phyloP scores from a whole-genome alignment of 2,113 vertebrate species.

The Podiceps cristatus region DNA sequence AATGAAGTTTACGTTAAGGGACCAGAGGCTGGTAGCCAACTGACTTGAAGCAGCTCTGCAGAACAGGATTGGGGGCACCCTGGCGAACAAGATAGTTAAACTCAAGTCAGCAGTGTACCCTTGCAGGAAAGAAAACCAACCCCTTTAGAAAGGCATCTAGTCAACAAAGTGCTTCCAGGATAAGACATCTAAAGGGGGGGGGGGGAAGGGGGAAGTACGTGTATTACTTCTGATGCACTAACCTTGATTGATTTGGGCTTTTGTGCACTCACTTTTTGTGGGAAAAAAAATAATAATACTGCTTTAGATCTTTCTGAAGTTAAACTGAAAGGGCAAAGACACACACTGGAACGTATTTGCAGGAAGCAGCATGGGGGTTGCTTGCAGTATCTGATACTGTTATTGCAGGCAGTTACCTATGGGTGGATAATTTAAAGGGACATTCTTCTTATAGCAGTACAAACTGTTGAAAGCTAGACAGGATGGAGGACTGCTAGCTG shows the following conservation, averaged over 20 bases:
- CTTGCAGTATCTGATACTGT: background rate
- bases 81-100: background rate
- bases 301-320: background rate
- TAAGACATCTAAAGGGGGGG: background rate
- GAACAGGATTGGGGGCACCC: background rate
- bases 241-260: background rate
- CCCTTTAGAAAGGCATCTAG: background rate
- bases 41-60: background rate
- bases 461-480: background rate
- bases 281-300: background rate
- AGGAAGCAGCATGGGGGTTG: background rate
- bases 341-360: background rate
- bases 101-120: background rate
- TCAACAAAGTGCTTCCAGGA: background rate
- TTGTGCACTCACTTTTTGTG: background rate
- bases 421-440: background rate
- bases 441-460: background rate
- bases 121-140: background rate
- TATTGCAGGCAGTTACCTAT: background rate
- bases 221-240: background rate
- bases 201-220: too few species aligned
- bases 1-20: background rate
- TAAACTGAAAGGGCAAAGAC: background rate
- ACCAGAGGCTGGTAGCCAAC: background rate
- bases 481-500: background rate